Conservation (phyloP, 1,140 invertebrate species). For the Rhynchophorus ferrugineus region DNA sequence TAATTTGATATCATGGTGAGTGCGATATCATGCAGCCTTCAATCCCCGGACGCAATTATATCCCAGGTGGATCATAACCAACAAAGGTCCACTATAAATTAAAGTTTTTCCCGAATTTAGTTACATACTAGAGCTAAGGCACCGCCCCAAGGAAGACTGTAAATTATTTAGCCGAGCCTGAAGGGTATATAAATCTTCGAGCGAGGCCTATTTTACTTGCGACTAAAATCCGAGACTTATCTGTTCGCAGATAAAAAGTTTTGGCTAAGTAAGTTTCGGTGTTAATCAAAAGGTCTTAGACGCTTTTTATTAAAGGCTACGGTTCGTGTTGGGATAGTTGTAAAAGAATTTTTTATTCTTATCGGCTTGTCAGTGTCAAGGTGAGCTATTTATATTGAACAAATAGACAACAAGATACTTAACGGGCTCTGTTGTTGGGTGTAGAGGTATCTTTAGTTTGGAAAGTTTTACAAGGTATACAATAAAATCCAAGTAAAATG, state of each 20-base stretch:
- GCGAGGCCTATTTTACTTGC: conserved; percentile 17
- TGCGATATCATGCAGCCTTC: too few species aligned
- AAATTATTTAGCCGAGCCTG: conserved; percentile 19
- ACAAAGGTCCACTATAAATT: not conserved
- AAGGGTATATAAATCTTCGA: conserved; percentile 19
- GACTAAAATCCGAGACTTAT: conserved; percentile 18
- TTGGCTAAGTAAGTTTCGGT: conserved; percentile 18
- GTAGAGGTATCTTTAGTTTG: too few species aligned
- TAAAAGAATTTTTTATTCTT: not conserved
- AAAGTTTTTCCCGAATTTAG: conserved; percentile 2
- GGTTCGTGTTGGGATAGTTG: not conserved
- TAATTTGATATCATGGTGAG: too few species aligned
- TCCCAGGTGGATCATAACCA: not conserved
- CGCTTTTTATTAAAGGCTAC: not conserved
- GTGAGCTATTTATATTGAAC: too few species aligned
- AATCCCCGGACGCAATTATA: not conserved
- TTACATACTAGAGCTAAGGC: conserved; percentile 11
- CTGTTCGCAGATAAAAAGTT: conserved; percentile 18
- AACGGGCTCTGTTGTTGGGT: too few species aligned
- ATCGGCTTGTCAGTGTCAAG: too few species aligned
- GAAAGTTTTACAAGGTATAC: too few species aligned
- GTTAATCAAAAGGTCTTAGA: conserved; percentile 21
- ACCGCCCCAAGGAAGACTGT: conserved; percentile 10
- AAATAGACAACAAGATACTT: too few species aligned
- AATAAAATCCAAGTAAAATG: too few species aligned